These are phyloP conservation scores for Chlorocebus sabaeus DNA, from an alignment of 2,113 vertebrate genomes.

Conservation along the genomic window DNA sequence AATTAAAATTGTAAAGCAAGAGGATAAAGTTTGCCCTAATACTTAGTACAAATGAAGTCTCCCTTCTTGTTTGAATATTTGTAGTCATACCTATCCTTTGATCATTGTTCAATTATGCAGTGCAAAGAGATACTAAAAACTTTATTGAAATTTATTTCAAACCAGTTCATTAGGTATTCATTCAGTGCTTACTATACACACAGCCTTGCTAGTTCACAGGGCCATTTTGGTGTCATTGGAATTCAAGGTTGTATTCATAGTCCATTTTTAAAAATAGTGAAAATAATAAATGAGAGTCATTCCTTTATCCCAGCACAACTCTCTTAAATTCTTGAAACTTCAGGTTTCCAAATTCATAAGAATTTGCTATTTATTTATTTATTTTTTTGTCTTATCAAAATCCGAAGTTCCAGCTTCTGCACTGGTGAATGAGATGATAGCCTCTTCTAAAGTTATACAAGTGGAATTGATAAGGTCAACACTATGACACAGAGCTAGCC, in stretches of 20 bases:
- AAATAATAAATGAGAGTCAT: neutral
- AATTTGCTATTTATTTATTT: neutral
- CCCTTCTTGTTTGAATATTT: conserved; percentile 17
- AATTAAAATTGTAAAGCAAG: conserved; percentile 47
- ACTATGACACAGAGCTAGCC: neutral
- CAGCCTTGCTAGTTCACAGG: neutral
- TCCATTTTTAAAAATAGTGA: neutral
- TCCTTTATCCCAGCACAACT: neutral
- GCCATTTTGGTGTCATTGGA: neutral
- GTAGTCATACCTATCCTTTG: neutral
- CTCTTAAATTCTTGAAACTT: neutral
- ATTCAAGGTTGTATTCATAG: neutral
- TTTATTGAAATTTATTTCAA: neutral
- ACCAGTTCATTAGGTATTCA: neutral
- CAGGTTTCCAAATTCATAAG: neutral
- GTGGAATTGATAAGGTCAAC: neutral
- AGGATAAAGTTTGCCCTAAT: conserved; percentile 19
- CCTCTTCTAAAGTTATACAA: neutral
- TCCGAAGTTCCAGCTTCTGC: neutral
- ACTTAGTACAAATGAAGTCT: neutral
- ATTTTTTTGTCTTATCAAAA: neutral
- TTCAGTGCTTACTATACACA: neutral
- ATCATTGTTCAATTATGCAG: neutral
- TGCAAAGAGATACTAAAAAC: neutral
- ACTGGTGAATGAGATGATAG: neutral